Evolutionary conservation across 2,797 vertebrate genomes (phyloP).

Genomic region (Gymnopithys bicolor): DNA sequence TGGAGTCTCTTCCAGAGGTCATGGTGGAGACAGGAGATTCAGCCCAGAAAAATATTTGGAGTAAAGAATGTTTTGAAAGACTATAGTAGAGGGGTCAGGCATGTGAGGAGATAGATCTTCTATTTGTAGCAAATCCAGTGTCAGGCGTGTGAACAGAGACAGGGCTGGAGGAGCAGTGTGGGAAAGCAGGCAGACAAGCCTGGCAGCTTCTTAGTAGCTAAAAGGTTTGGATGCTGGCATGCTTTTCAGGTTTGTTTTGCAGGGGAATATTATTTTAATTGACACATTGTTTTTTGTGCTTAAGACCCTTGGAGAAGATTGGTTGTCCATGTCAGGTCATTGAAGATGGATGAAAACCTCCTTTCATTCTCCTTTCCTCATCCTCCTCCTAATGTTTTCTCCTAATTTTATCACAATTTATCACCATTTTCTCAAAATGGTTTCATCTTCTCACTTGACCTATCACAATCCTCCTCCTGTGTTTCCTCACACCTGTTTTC

Average conservation of each 20-base stretch:
- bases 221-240: background rate
- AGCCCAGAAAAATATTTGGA: constrained; percentile 36
- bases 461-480: background rate
- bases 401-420: background rate
- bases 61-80: constrained; percentile 43
- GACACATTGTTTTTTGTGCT: background rate
- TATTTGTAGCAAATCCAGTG: constrained; percentile 32
- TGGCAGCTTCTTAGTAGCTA: background rate
- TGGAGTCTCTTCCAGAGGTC: background rate
- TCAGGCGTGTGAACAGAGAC: background rate
- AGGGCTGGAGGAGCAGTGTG: background rate
- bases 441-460: background rate
- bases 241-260: background rate
- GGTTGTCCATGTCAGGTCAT: background rate
- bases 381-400: background rate
- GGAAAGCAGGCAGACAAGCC: constrained; percentile 16
- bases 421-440: background rate
- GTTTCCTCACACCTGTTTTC: background rate
- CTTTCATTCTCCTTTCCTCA: background rate
- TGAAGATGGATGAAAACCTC: background rate
- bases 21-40: background rate
- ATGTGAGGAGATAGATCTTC: background rate
- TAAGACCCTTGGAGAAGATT: background rate
- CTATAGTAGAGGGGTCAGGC: constrained; percentile 8
- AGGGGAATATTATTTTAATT: background rate